Evolutionary conservation across 2,113 vertebrate genomes (phyloP), one percentile per base, ranked within the genome.

Genomic region (Scalopus aquaticus): DNA sequence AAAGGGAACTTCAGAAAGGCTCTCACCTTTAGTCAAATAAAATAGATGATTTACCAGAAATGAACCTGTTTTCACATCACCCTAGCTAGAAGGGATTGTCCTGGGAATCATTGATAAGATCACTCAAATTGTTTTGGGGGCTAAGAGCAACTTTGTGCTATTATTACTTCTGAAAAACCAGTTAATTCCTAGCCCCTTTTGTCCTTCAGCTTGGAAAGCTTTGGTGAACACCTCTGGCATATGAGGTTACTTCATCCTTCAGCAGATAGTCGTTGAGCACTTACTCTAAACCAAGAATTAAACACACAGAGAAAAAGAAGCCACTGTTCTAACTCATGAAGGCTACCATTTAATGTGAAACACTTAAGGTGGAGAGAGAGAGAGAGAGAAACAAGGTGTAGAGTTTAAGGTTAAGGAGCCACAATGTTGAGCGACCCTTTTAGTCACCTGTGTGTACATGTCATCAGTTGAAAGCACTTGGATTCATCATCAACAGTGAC

Each of bases 151-250:
- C 74, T 24, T 88, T 94, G 17, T 65, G 74, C 76, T 88, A 12
- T 88, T 86, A 79, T n/a, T 92, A 37, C 51, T 95, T 94, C 73
- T 89, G 46, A 26, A 94, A 94, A 96, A 58, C 19, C 69, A 77
- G 67, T 67, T 19, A 6, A 73, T 20, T 78, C 24, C 69, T 85
- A 72, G 54, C 46, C 39, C 10, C 24, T 93, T 76, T 77, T 79
- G 58, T 64, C 35, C 44, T 26, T 64, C 54, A 65, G 12, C 49
- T 24, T 12, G 64, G 44, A 62, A 88, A 73, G 30, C 89, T 70
- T 79, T 58, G 51, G 46, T 13, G 37, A 94, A 81, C 24, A 56
- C 10, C 32, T 11, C 42, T 91, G 22, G 30, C 73, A 16, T 64
- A 3, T 51, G 54, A 77, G 6, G 32, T 54, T 62, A 39, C 37